Percentiles rank a stretch among this genome's conserved stretches.
phyloP scores from a whole-genome alignment of 2,113 vertebrate species.

The Casuarius casuarius region DNA sequence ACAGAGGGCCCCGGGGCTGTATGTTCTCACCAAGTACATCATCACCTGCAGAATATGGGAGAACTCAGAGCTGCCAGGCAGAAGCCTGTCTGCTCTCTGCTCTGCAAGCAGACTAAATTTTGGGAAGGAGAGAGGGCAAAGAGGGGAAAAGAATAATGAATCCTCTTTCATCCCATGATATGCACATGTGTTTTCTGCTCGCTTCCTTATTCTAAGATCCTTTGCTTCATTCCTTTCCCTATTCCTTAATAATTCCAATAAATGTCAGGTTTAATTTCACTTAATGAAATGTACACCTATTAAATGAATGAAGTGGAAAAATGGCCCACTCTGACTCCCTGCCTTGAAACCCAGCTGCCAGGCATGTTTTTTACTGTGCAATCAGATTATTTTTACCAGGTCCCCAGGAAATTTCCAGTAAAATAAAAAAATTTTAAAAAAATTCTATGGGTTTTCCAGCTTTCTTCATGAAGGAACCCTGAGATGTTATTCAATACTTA shows the following conservation, averaged over 20 bases:
- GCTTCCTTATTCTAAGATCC: neutral
- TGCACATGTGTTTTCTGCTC: neutral
- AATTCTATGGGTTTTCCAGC: neutral
- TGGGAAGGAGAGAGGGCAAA: neutral
- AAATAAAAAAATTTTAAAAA: constrained; percentile 4
- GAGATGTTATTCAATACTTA: constrained; percentile 22
- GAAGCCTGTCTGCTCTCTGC: neutral
- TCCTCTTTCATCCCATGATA: neutral
- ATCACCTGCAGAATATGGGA: neutral
- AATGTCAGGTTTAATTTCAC: constrained; percentile 25
- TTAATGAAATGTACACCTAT: constrained; percentile 19
- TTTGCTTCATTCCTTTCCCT: neutral
- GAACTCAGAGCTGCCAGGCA: rapidly evolving
- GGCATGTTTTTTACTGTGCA: neutral
- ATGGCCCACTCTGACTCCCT: neutral
- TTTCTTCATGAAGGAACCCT: neutral
- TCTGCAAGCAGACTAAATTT: neutral
- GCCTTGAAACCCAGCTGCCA: neutral
- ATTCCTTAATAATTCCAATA: constrained; percentile 13
- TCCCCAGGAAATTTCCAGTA: constrained; percentile 16
- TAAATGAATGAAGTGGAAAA: constrained; percentile 19
- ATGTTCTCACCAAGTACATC: neutral
- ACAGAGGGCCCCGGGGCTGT: neutral
- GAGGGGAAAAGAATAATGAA: neutral
- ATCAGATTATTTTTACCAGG: neutral